A percentile compares a stretch with the other conserved stretches of the same genome.
Conservation (phyloP, 2,113 vertebrate species). For the Menidia beryllina region DNA sequence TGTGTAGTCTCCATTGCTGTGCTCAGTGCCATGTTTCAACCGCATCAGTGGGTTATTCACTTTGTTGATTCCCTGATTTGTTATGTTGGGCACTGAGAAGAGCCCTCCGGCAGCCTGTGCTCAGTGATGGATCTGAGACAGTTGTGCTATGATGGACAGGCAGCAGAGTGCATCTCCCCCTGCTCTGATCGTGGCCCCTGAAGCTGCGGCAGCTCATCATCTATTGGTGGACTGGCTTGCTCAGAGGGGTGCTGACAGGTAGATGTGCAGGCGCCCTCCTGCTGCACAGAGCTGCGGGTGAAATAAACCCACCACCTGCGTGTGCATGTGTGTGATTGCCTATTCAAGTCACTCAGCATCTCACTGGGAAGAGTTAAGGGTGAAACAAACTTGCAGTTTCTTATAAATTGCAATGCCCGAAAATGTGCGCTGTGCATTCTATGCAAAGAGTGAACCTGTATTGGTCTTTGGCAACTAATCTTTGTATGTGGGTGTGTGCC, state of each 20-base stretch:
- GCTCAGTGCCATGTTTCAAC: background rate
- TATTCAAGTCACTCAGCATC: slow-evolving; percentile 30
- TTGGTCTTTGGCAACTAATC: too few relatives aligned
- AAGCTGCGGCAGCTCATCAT: slow-evolving; percentile 26
- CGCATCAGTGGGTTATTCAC: slow-evolving; percentile 30
- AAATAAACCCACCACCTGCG: slow-evolving; percentile 22
- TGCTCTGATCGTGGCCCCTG: slow-evolving; percentile 28
- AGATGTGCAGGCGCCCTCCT: slow-evolving; percentile 29
- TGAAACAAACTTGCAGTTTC: slow-evolving; percentile 31
- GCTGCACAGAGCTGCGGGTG: slow-evolving; percentile 34
- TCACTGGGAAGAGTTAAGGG: slow-evolving; percentile 26
- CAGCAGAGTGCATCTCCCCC: slow-evolving; percentile 17
- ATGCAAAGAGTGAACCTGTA: background rate
- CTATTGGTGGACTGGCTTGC: slow-evolving; percentile 16
- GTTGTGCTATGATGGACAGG: slow-evolving; percentile 60
- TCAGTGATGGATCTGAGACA: slow-evolving; percentile 55
- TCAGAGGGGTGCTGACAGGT: slow-evolving; percentile 48
- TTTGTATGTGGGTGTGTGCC: background rate
- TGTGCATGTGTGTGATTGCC: slow-evolving; percentile 8
- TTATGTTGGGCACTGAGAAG: slow-evolving; percentile 33
- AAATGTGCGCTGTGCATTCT: background rate
- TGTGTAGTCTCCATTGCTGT: slow-evolving; percentile 9
- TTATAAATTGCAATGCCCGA: slow-evolving; percentile 18
- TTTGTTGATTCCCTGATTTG: slow-evolving; percentile 51
- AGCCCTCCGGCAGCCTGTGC: slow-evolving; percentile 36